These are phyloP conservation scores for Corydoras sp. DNA, from an alignment of 2,113 vertebrate species.

Conservation along the genomic window DNA sequence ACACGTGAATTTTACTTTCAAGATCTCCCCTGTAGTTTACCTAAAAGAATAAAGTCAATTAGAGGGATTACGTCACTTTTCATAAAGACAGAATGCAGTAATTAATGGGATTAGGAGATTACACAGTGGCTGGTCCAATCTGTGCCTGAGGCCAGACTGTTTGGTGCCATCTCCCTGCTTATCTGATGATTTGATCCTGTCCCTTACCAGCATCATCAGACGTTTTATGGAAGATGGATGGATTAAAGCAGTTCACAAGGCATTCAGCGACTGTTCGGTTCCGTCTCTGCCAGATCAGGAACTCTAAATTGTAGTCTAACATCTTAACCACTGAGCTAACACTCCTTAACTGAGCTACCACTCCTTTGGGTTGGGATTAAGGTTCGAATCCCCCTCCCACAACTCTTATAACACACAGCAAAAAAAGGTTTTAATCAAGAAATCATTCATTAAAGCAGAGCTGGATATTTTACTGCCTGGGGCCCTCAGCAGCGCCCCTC, in stretches of 20 bases:
- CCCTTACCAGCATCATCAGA: background rate
- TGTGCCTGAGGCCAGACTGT: slow-evolving; percentile 31
- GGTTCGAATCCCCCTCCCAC: too few species aligned
- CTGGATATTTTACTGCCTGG: too few species aligned
- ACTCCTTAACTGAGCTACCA: too few species aligned
- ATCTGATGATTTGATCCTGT: slow-evolving; percentile 27
- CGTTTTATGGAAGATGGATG: background rate
- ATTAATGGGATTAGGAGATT: slow-evolving; percentile 67
- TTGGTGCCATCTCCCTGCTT: slow-evolving; percentile 25
- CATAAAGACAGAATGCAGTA: slow-evolving; percentile 55
- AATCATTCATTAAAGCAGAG: too few species aligned
- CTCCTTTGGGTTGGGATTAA: too few species aligned
- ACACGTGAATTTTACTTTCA: background rate
- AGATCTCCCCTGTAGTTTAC: slow-evolving; percentile 12
- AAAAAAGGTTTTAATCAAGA: too few species aligned
- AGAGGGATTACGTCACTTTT: slow-evolving; percentile 45
- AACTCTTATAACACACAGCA: too few species aligned
- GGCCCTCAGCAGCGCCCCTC: too few species aligned
- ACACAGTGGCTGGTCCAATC: slow-evolving; percentile 43
- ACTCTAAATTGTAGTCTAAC: too few species aligned
- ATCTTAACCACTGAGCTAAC: too few species aligned
- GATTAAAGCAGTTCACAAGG: background rate
- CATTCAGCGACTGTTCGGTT: too few species aligned
- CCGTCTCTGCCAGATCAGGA: too few species aligned
- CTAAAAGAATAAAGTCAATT: slow-evolving; percentile 37